A percentile compares a stretch with the other conserved stretches of the same genome.
phyloP scores from a whole-genome alignment of 2,113 vertebrate genomes.

The Gopherus flavomarginatus region DNA sequence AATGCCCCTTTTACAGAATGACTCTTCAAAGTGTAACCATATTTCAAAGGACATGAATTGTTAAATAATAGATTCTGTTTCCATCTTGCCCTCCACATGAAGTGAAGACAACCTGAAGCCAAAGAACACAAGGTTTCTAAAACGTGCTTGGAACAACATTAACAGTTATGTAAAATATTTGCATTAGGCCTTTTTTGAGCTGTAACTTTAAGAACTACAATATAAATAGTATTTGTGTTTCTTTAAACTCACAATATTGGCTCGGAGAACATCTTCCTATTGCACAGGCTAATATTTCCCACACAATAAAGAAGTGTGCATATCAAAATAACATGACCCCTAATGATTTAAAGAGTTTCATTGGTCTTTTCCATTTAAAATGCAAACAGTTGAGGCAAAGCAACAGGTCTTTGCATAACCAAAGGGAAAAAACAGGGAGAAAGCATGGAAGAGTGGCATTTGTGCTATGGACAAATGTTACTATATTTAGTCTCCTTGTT shows the following conservation, averaged over 20 bases:
- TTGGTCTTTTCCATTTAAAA: slow-evolving; percentile 59
- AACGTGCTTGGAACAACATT: rapidly evolving
- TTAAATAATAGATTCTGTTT: background rate
- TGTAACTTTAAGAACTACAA: rapidly evolving
- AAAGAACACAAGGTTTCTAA: background rate
- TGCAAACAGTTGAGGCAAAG: slow-evolving; percentile 14
- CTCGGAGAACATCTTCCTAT: background rate
- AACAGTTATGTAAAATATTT: background rate
- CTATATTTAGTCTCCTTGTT: slow-evolving; percentile 63
- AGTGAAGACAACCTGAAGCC: rapidly evolving
- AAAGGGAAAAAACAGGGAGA: background rate
- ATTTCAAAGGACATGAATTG: background rate
- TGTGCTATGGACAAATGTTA: slow-evolving; percentile 57
- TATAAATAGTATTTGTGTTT: background rate
- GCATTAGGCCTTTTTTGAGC: rapidly evolving
- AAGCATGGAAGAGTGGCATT: slow-evolving; percentile 37
- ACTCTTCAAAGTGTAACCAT: background rate
- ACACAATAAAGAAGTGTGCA: slow-evolving; percentile 1
- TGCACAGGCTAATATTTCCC: slow-evolving; percentile 3
- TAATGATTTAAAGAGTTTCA: slow-evolving; percentile 45
- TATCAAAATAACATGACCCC: slow-evolving; percentile 24
- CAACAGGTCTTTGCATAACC: background rate
- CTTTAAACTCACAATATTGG: background rate
- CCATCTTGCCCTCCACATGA: background rate
- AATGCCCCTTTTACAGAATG: background rate